These are phyloP conservation scores for Quiscalus mexicanus DNA, from an alignment of 2,113 vertebrate genomes.

Conservation along the genomic window DNA sequence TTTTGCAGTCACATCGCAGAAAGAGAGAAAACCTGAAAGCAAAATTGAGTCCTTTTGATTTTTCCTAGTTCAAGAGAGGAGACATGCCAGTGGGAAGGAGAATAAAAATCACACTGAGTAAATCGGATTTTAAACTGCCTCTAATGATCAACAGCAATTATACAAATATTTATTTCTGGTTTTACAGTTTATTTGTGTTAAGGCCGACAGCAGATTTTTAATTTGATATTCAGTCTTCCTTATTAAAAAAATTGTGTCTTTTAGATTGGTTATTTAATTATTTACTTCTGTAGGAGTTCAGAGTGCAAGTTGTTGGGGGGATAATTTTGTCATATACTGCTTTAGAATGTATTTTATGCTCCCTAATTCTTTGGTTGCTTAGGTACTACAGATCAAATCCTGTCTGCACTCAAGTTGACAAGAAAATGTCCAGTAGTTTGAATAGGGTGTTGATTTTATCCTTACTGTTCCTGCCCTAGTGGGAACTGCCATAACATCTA, in stretches of 20 bases:
- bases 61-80: constrained; percentile 37
- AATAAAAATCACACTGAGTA: constrained; percentile 30
- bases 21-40: constrained; percentile 58
- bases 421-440: background rate
- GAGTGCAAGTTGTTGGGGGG: background rate
- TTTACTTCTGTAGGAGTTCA: background rate
- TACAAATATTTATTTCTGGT: constrained; percentile 41
- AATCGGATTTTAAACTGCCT: constrained; percentile 30
- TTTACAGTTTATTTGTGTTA: constrained; percentile 10
- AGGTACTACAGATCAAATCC: background rate
- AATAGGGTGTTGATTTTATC: background rate
- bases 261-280: background rate
- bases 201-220: background rate
- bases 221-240: background rate
- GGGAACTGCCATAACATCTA: background rate
- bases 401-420: background rate
- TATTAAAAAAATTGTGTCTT: background rate
- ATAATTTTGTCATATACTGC: background rate
- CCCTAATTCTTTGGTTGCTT: background rate
- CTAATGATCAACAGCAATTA: constrained; percentile 25
- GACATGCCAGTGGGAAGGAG: constrained; percentile 36
- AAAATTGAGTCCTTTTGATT: constrained; percentile 61
- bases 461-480: background rate
- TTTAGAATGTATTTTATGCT: background rate
- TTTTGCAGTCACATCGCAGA: constrained; percentile 35